A percentile compares a stretch with the other conserved stretches of the same genome.
Evolutionary conservation across 2,797 vertebrate species (phyloP).

Genomic region (Gymnocypris eckloni): DNA sequence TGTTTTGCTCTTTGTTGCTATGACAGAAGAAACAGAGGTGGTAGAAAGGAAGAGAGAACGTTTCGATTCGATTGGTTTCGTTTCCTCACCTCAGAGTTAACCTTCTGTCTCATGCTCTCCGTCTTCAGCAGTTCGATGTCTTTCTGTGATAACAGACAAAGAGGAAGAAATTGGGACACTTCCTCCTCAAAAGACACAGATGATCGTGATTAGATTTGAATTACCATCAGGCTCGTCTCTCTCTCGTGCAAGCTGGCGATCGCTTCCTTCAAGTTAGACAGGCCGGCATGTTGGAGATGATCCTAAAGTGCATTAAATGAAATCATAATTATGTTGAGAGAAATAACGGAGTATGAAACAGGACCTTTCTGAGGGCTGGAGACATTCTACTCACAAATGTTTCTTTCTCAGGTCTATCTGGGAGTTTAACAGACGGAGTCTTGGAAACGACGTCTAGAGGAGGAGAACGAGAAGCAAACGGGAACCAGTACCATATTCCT

Average conservation of each 20-base stretch:
- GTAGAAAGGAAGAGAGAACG: neutral
- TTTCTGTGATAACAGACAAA: conserved; percentile 40
- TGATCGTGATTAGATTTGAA: neutral
- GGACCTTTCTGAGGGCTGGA: neutral
- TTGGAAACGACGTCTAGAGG: neutral
- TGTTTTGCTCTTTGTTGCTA: conserved; percentile 34
- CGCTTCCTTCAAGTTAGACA: conserved; percentile 17
- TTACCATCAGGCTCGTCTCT: conserved; percentile 27
- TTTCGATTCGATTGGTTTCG: neutral
- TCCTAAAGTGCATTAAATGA: neutral
- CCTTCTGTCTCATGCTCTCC: conserved; percentile 50
- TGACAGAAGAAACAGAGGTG: conserved; percentile 30
- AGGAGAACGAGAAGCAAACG: conserved; percentile 3
- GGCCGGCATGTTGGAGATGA: neutral
- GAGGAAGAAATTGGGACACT: neutral
- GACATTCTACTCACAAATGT: neutral
- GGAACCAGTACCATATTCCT: conserved; percentile 60
- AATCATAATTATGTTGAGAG: neutral
- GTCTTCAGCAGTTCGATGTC: conserved; percentile 54
- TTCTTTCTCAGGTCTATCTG: conserved; percentile 5
- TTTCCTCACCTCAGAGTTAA: conserved; percentile 55
- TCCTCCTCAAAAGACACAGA: neutral
- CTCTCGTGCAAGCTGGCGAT: conserved; percentile 10
- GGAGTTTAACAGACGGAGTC: neutral
- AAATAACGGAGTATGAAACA: neutral